Evolutionary conservation across 2,113 vertebrate genomes (phyloP).

Genomic region (Girardinichthys multiradiatus): DNA sequence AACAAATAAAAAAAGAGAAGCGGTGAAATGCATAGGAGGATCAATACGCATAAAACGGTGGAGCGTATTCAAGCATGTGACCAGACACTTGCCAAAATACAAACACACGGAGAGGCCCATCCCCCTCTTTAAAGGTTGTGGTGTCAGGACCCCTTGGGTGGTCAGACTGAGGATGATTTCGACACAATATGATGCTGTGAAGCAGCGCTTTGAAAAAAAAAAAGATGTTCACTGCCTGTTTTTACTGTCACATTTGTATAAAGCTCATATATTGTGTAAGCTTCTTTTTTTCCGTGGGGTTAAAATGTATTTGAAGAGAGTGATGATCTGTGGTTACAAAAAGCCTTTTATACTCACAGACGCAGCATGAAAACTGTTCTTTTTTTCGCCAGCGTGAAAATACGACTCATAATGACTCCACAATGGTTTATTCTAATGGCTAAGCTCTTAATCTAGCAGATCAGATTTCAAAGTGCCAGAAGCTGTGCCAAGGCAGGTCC

Average conservation of each 20-base stretch:
- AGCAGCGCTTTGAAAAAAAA: conserved; percentile 61
- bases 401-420: conserved; percentile 55
- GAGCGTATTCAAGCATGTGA: conserved; percentile 72
- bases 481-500: conserved; percentile 69
- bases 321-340: conserved; percentile 10
- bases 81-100: conserved; percentile 71
- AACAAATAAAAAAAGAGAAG: conserved; percentile 50
- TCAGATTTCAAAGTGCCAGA: conserved; percentile 74
- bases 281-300: background rate
- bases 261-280: background rate
- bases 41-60: conserved; percentile 71
- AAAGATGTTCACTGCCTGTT: conserved; percentile 9
- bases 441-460: conserved; percentile 76
- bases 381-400: conserved; percentile 40
- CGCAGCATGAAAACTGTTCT: conserved; percentile 25
- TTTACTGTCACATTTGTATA: conserved; percentile 35
- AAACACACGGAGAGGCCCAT: conserved; percentile 64
- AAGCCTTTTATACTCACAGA: conserved; percentile 24
- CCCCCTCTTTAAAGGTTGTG: conserved; percentile 71
- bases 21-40: conserved; percentile 36
- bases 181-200: conserved; percentile 68
- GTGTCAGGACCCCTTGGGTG: conserved; percentile 84
- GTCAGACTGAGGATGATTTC: conserved; percentile 83
- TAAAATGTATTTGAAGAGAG: conserved; percentile 12
- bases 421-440: conserved; percentile 74